Base-by-base conservation (phyloP, 2,888 invertebrate genomes). In the Nyleta sp. region DNA sequence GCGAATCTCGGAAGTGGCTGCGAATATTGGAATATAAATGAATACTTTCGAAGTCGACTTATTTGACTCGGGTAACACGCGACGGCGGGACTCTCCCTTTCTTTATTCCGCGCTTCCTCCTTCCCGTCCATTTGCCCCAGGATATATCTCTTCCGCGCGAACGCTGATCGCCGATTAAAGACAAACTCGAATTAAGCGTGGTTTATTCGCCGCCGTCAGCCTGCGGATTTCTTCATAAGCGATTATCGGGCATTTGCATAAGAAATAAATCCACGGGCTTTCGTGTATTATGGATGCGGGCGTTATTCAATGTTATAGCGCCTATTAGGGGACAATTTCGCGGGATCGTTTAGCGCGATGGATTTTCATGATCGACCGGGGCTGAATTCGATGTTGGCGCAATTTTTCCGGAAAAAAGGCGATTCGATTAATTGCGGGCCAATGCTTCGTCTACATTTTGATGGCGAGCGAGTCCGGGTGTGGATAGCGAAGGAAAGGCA, bases 51-150 rank as follows among this genome's bases (percentile, higher is more conserved):
- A 20, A 48, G 68, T 67, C 62, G 60, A 83, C 84, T 87, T 85
- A 85, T 88, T 87, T 82, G 84, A 87, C 86, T 87, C 84, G 83
- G 60, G 52, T 35, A 72, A 42, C 62, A 44, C 44, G 53, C 74
- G 55, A 73, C 44, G 53, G 7, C 18, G 31, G 11, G 17, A 28
- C 48, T 33, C 48, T 70, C 28, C 44, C 44, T 64, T 57, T 59
- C 57, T 64, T 64, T 64, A 24, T 50, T 22, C 33, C 38, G 15
- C 28, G 55, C 17, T 64, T 46, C 24, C 3, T 40, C 17, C 17
- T 15, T 28, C 28, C 24, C 46, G 28, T 33, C 50, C 22, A 35
- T 60, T 64, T 50, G 67, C 77, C 67, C 11, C 60, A 50, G 72
- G 77, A 71, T 65, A 71, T 72, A 57, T 71, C 53, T 59, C 67